These are phyloP conservation scores for Nemoura dubitans DNA, from an alignment of 2,888 invertebrate genomes.

Conservation along the genomic window DNA sequence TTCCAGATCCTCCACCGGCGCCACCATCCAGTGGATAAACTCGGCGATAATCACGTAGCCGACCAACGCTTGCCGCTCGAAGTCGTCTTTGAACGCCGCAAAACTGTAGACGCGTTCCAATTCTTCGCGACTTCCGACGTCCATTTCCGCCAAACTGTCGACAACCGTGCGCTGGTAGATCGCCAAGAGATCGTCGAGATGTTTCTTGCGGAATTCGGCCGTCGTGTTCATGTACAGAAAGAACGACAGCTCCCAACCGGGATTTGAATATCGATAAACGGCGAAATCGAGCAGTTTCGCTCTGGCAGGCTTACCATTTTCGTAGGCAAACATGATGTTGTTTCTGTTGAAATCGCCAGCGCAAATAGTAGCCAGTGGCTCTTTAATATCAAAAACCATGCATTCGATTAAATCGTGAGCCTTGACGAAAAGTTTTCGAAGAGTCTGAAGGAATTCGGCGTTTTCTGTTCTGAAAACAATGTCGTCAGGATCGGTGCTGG, in stretches of 20 bases:
- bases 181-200: conserved; percentile 54
- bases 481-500: conserved; percentile 51
- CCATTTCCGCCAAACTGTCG: conserved; percentile 30
- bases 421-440: conserved; percentile 54
- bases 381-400: conserved; percentile 15
- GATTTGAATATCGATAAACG: conserved; percentile 54
- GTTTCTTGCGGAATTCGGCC: conserved; percentile 53
- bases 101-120: conserved; percentile 25
- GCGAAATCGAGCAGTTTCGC: conserved; percentile 50
- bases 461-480: conserved; percentile 51
- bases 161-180: conserved; percentile 52
- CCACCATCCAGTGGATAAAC: conserved; percentile 30
- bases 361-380: conserved; percentile 55
- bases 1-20: neutral
- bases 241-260: conserved; percentile 57
- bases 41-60: conserved; percentile 10
- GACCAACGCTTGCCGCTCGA: conserved; percentile 8
- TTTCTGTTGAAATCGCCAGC: conserved; percentile 60
- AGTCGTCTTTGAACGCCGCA: conserved; percentile 38
- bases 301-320: conserved; percentile 50
- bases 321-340: conserved; percentile 59
- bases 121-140: neutral
- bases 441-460: conserved; percentile 52
- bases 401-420: conserved; percentile 47
- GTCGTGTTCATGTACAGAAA: conserved; percentile 58